These are phyloP conservation scores for Danio aesculapii DNA, from an alignment of 2,797 vertebrate genomes.

Conservation along the genomic window DNA sequence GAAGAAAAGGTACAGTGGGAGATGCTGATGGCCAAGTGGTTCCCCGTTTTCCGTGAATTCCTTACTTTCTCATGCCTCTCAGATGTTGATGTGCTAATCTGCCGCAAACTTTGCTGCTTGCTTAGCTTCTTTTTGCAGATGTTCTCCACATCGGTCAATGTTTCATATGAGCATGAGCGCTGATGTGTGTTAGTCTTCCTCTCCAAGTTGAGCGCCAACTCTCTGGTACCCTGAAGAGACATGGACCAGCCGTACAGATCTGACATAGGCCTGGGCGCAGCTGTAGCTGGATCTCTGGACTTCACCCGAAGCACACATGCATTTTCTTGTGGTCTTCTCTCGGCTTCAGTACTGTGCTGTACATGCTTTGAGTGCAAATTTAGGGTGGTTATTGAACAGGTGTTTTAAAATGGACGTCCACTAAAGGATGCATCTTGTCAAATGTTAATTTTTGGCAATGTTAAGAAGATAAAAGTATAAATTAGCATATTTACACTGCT, in stretches of 20 bases:
- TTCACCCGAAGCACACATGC: constrained; percentile 63
- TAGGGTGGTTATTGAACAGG: constrained; percentile 41
- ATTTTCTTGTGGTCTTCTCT: constrained; percentile 70
- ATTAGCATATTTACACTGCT: background rate
- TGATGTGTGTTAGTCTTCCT: constrained; percentile 65
- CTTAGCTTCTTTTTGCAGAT: constrained; percentile 71
- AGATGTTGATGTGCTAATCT: constrained; percentile 53
- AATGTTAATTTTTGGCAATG: background rate
- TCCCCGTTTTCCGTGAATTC: constrained; percentile 34
- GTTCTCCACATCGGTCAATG: constrained; percentile 76
- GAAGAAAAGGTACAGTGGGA: constrained; percentile 41
- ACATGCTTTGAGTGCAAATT: constrained; percentile 69
- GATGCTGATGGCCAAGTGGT: constrained; percentile 29
- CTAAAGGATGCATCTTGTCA: background rate
- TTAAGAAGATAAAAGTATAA: constrained; percentile 5
- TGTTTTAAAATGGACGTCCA: background rate
- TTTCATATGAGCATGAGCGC: constrained; percentile 79
- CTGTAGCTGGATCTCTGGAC: constrained; percentile 59
- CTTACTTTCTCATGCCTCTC: constrained; percentile 79
- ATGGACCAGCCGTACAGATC: constrained; percentile 66
- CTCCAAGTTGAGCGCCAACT: constrained; percentile 4
- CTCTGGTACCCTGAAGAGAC: constrained; percentile 60
- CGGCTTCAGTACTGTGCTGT: constrained; percentile 69
- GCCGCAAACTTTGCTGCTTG: constrained; percentile 63
- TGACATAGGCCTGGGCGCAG: constrained; percentile 61